Evolutionary conservation across 2,113 vertebrate species (phyloP).

Genomic region (Proteles cristata): DNA sequence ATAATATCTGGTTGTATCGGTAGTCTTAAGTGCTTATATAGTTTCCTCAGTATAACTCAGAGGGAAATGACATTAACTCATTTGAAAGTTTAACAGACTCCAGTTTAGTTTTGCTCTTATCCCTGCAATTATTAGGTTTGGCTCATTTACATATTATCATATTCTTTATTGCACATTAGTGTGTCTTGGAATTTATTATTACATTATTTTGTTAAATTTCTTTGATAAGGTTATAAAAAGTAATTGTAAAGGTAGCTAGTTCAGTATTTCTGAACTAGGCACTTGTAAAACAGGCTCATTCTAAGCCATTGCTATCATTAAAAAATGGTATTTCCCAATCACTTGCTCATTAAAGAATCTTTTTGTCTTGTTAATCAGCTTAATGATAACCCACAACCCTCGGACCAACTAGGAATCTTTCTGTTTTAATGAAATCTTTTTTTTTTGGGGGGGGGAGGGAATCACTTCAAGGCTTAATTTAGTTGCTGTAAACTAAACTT

Average conservation of each 20-base stretch:
- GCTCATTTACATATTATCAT: neutral
- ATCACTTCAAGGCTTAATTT: neutral
- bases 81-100: constrained; percentile 4
- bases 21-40: neutral
- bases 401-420: neutral
- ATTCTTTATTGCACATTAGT: neutral
- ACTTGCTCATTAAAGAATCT: neutral
- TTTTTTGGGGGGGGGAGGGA: neutral
- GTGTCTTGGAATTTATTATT: neutral
- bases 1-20: neutral
- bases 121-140: neutral
- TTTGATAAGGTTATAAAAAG: neutral
- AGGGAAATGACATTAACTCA: neutral
- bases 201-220: neutral
- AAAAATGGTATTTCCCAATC: neutral
- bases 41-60: neutral
- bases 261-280: neutral
- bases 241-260: neutral
- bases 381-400: no score
- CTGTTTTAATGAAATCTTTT: neutral
- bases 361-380: neutral
- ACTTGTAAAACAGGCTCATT: neutral
- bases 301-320: neutral
- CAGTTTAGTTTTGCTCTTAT: neutral
- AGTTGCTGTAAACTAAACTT: neutral